Conservation (phyloP, 2,113 vertebrate genomes). For the Elephantulus edwardii region DNA sequence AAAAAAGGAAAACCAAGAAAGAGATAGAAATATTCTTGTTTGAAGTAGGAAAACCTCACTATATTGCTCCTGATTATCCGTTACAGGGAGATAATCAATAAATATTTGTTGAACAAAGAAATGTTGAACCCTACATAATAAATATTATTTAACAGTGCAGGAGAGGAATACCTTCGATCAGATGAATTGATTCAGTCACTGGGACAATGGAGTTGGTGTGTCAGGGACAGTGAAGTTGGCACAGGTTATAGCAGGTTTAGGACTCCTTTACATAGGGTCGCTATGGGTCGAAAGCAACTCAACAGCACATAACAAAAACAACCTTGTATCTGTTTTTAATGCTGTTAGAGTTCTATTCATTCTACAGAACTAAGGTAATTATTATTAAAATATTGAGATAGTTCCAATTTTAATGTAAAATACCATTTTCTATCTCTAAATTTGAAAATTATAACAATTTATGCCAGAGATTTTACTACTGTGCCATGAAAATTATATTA, state of each 20-base stretch:
- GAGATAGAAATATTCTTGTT: not conserved
- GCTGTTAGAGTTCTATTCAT: fast-evolving
- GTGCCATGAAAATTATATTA: too few species aligned
- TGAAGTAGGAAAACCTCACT: not conserved
- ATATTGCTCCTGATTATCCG: not conserved
- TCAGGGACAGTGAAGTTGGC: too few species aligned
- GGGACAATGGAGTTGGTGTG: too few species aligned
- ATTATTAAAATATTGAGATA: constrained; percentile 53
- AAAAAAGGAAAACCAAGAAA: too few species aligned
- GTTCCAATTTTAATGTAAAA: constrained; percentile 6
- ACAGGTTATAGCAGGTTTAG: too few species aligned
- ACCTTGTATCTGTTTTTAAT: not conserved
- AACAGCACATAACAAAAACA: too few species aligned
- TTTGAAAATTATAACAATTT: too few species aligned
- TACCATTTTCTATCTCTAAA: not conserved
- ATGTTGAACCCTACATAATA: not conserved
- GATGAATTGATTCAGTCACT: too few species aligned
- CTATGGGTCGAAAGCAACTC: too few species aligned
- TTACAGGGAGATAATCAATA: not conserved
- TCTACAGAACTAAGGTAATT: not conserved
- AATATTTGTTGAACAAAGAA: not conserved
- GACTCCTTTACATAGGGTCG: too few species aligned
- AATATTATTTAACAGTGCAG: fast-evolving
- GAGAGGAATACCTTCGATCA: too few species aligned
- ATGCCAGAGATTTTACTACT: too few species aligned